phyloP scores from a whole-genome alignment of 2,113 vertebrate species.

The Toxotes jaculatrix region DNA sequence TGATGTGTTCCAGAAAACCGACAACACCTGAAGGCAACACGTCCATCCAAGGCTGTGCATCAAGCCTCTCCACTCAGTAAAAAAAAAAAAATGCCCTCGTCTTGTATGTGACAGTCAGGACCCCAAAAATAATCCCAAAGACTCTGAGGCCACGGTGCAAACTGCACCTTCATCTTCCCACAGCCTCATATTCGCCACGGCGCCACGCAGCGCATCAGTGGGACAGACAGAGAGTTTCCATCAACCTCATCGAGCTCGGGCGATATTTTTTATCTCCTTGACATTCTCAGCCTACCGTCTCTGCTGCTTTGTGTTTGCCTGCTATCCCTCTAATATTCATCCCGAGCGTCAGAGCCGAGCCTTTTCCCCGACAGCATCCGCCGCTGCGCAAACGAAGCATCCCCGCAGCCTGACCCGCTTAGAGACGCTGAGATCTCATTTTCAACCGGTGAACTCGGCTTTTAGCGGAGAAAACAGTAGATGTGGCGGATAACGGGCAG shows the following conservation, averaged over 20 bases:
- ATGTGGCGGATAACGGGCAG: neutral
- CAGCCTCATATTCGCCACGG: neutral
- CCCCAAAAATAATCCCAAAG: neutral
- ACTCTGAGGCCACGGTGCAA: too few relatives aligned
- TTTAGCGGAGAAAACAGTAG: neutral
- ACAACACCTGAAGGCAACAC: slow-evolving; percentile 45
- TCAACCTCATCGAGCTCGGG: neutral
- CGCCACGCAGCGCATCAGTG: neutral
- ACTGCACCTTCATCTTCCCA: neutral
- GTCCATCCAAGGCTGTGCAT: neutral
- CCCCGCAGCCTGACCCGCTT: slow-evolving; percentile 18
- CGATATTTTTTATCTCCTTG: neutral
- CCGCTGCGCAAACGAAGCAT: slow-evolving; percentile 51
- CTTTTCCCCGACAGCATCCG: slow-evolving; percentile 18
- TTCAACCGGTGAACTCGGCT: neutral
- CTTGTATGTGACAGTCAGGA: neutral
- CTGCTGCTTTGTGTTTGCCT: neutral
- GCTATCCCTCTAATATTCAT: neutral
- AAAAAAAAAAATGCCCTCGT: neutral
- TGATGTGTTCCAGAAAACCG: neutral
- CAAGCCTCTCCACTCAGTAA: neutral
- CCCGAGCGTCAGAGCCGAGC: neutral
- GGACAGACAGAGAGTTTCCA: neutral
- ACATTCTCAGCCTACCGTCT: neutral
- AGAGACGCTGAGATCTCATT: neutral